Evolutionary conservation across 1,140 invertebrate genomes (phyloP).

Genomic region (Papilio polyxenes): DNA sequence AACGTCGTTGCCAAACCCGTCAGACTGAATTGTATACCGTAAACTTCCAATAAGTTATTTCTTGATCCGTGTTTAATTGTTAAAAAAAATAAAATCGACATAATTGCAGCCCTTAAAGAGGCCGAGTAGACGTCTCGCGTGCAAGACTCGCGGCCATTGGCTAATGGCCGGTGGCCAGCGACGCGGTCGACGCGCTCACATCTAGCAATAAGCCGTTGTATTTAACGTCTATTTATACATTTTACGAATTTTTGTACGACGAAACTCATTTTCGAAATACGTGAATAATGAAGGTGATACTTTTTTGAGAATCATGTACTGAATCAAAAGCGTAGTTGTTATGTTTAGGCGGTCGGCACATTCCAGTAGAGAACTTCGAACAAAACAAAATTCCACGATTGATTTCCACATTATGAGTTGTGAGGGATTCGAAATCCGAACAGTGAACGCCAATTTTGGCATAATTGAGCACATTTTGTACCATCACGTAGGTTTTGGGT

Average conservation of each 20-base stretch:
- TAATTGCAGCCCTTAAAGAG: background rate
- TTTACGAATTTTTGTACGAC: conserved; percentile 80
- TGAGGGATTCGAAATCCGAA: conserved; percentile 75
- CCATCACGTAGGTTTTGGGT: conserved; percentile 81
- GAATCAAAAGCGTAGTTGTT: conserved; percentile 74
- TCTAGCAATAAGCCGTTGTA: conserved; percentile 80
- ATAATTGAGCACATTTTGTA: conserved; percentile 75
- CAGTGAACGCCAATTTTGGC: conserved; percentile 71
- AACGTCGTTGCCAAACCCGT: conserved; percentile 76
- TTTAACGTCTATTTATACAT: conserved; percentile 81
- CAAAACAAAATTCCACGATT: conserved; percentile 78
- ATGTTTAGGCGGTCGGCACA: conserved; percentile 79
- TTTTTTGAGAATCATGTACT: conserved; percentile 81
- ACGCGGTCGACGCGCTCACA: conserved; percentile 60
- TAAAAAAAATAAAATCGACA: conserved; percentile 19
- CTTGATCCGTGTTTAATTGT: conserved; percentile 56
- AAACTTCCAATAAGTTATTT: conserved; percentile 67
- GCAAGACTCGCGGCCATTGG: conserved; percentile 35
- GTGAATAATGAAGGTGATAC: conserved; percentile 72
- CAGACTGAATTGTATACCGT: conserved; percentile 78
- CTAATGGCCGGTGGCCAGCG: conserved; percentile 1
- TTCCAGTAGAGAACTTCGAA: conserved; percentile 77
- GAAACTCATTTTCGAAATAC: conserved; percentile 74
- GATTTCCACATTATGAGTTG: conserved; percentile 78
- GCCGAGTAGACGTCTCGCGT: conserved; percentile 7